A percentile compares a stretch with the other conserved stretches of the same genome.
Conservation (phyloP, 2,888 invertebrate genomes). For the Malacosoma neustria region DNA sequence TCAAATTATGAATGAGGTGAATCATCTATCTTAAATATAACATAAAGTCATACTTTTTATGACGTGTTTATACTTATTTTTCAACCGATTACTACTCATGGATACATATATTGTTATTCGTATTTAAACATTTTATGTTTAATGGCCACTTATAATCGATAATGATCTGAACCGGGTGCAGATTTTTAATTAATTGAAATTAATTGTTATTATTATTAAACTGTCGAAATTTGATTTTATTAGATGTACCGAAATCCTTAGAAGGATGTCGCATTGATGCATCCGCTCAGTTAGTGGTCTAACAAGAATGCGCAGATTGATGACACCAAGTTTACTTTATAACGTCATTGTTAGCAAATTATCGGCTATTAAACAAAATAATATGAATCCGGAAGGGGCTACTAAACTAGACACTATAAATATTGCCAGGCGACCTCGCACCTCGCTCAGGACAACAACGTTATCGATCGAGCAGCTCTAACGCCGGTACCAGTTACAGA, state of each 20-base stretch:
- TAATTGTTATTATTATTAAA: too few species aligned
- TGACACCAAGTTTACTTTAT: not conserved
- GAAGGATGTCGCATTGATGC: not conserved
- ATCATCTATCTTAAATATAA: not conserved
- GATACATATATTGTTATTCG: too few species aligned
- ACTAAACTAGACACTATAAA: constrained; percentile 24
- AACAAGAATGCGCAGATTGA: not conserved
- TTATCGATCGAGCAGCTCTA: constrained; percentile 66
- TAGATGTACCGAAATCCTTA: too few species aligned
- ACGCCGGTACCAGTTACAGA: constrained; percentile 40
- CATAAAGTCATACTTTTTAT: not conserved
- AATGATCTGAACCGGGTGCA: too few species aligned
- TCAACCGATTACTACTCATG: too few species aligned
- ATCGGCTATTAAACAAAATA: constrained; percentile 13
- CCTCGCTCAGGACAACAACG: constrained; percentile 54
- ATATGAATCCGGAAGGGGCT: constrained; percentile 27
- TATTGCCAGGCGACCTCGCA: constrained; percentile 33
- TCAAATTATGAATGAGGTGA: constrained; percentile 1
- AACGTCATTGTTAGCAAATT: constrained; percentile 22
- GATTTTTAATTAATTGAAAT: too few species aligned
- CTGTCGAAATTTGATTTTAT: too few species aligned
- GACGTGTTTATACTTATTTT: not conserved
- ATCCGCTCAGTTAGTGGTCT: not conserved
- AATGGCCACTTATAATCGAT: too few species aligned
- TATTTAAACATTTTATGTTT: too few species aligned